Evolutionary conservation across 2,113 vertebrate genomes (phyloP), one percentile per base, ranked within the genome.

Genomic region (Bothrops jararaca): DNA sequence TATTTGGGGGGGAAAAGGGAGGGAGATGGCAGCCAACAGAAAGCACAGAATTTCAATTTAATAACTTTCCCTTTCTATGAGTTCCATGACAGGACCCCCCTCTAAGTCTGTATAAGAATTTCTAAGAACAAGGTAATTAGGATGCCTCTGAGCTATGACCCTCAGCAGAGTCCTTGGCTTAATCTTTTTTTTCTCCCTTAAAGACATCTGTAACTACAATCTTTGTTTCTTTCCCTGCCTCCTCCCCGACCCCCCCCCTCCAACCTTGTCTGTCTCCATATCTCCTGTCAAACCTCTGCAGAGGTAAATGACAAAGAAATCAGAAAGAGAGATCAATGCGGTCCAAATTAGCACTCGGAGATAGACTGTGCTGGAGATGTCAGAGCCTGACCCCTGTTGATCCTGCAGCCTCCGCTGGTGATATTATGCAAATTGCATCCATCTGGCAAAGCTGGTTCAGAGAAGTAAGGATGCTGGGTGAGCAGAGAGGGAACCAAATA

Each of bases 361-460:
- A 98, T 98, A 97, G 98, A 97, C 97, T 97, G 97, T 97, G 97
- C 85, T 95, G 96, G 97, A 96, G 97, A 98, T 98, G 98, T 98
- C 97, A 97, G 96, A 97, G 97, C 97, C 97, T 98, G 98, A 98
- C 98, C 98, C 98, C 96, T 95, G 97, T 96, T 97, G 97, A 97
- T 98, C 97, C 96, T 96, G 97, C 97, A 97, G 97, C 97, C 97
- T 98, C 96, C 39, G 6, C 97, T 85, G 97, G 96, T 97, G 97
- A 98, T 98, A 98, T 98, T 98, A 98, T 98, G 98, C 97, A 98
- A 98, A 98, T 98, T 97, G 97, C 97, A 98, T 97, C 97, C 97
- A 98, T 98, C 97, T 98, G 98, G 97, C 96, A 97, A 96, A 97
- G 96, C 97, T 96, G 87, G 95, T 95, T 96, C 93, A 88, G 96